Base-by-base conservation (phyloP, 2,888 invertebrate genomes). In the Cosmopolites sordidus region DNA sequence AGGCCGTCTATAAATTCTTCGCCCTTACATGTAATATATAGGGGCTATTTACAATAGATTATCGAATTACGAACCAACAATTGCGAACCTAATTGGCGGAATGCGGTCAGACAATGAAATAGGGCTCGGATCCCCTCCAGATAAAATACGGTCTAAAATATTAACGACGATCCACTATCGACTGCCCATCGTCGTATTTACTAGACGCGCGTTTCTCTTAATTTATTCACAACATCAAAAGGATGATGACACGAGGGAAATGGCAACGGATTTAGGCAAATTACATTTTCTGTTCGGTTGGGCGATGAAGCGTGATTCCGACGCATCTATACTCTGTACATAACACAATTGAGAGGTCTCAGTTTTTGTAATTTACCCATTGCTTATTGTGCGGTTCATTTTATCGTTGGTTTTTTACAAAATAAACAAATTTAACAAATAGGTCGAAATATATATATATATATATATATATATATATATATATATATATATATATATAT, bases 301-400 rank as follows among this genome's bases (percentile, higher is more conserved):
- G 39, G 37, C 53, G 30, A 44, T 43, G 44, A 43, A 48, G 53
- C 53, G 30, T 48, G 17, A 15, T 53, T 53, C 53, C 53, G 47
- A 47, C 27, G 9, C 22, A 22, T 22, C 22, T 22, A 22, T 3
- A 22, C 22, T 22, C 22, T 22, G 22, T 22, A 8, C 8, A 22
- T 8, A 8, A 22, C 22, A 22, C 22, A 22, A 22, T 22, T 3
- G 22, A 22, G 22, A 22, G 22, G 4, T 8, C 8, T 8, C 8
- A 3, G 8, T 22, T 22, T 22, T 22, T 22, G 22, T 22, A 22
- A 8, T 8, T 22, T 8, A 8, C 8, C 22, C 22, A 8, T 22
- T 22, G 3, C 4, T 22, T 22, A 8, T 22, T 22, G 22, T 22
- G 22, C 22, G 22, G 22, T 5, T 22, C 3, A 22, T 22, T 22